Evolutionary conservation across 2,888 invertebrate species (phyloP).

Genomic region (Theodoxus fluviatilis): DNA sequence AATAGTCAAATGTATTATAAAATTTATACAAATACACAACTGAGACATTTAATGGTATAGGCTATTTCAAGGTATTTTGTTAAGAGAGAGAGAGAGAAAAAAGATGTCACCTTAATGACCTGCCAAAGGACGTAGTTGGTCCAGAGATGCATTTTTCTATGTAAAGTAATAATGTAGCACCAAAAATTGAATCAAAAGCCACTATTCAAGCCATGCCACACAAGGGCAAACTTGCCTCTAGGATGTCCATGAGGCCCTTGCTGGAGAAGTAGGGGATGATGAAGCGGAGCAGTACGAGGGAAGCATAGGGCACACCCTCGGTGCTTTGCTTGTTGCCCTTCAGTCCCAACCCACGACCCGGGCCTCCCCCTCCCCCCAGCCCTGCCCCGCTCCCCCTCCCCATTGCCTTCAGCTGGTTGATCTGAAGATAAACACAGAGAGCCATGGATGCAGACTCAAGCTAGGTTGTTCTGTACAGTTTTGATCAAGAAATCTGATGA

Average conservation of each 20-base stretch:
- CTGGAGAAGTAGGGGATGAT: constrained; percentile 59
- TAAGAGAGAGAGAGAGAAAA: neutral
- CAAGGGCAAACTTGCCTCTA: constrained; percentile 70
- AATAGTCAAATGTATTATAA: neutral
- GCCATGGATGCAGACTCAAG: too few relatives aligned
- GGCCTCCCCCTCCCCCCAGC: too few relatives aligned
- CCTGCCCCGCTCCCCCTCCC: too few relatives aligned
- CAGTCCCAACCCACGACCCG: too few relatives aligned
- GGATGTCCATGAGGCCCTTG: constrained; percentile 55
- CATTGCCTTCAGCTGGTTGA: too few relatives aligned
- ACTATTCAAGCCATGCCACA: neutral
- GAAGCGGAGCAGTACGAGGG: constrained; percentile 54
- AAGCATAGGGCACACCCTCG: constrained; percentile 71
- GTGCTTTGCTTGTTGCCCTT: too few relatives aligned
- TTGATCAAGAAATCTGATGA: too few relatives aligned
- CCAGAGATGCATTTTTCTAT: too few relatives aligned
- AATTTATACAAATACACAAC: neutral
- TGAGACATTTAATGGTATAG: neutral
- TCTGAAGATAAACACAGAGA: too few relatives aligned
- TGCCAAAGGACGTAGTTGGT: too few relatives aligned
- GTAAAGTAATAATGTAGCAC: neutral
- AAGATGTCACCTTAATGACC: too few relatives aligned
- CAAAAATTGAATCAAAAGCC: neutral
- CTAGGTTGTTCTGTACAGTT: too few relatives aligned
- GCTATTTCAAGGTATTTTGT: neutral